A percentile compares a stretch with the other conserved stretches of the same genome.
These are phyloP conservation scores for Semotilus atromaculatus DNA, from an alignment of 2,797 vertebrate species.

Conservation along the genomic window DNA sequence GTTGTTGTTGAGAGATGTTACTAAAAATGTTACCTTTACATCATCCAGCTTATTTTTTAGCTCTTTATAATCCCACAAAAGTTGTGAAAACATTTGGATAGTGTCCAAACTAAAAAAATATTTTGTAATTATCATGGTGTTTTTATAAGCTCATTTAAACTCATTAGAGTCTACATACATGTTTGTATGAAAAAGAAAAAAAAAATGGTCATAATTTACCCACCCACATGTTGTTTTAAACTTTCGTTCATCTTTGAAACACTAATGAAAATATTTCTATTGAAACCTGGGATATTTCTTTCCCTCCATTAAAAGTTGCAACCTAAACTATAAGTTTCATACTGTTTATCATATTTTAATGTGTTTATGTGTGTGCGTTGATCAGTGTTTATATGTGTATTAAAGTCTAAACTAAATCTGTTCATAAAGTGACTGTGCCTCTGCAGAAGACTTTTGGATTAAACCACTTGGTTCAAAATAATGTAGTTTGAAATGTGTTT, in stretches of 20 bases:
- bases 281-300: neutral
- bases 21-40: neutral
- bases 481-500: neutral
- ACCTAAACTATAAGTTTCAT: neutral
- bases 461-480: neutral
- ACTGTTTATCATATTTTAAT: neutral
- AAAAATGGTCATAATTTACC: neutral
- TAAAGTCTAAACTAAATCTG: neutral
- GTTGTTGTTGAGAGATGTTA: neutral
- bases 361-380: neutral
- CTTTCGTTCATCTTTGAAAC: neutral
- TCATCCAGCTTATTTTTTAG: neutral
- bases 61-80: neutral
- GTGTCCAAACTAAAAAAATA: no score
- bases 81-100: neutral
- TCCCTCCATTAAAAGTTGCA: neutral
- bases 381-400: neutral
- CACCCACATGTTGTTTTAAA: neutral
- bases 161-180: neutral
- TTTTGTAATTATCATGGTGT: neutral
- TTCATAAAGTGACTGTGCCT: neutral
- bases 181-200: neutral
- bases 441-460: neutral
- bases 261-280: neutral
- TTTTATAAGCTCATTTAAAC: neutral